phyloP scores from a whole-genome alignment of 2,113 vertebrate species.

The Pimephales promelas region DNA sequence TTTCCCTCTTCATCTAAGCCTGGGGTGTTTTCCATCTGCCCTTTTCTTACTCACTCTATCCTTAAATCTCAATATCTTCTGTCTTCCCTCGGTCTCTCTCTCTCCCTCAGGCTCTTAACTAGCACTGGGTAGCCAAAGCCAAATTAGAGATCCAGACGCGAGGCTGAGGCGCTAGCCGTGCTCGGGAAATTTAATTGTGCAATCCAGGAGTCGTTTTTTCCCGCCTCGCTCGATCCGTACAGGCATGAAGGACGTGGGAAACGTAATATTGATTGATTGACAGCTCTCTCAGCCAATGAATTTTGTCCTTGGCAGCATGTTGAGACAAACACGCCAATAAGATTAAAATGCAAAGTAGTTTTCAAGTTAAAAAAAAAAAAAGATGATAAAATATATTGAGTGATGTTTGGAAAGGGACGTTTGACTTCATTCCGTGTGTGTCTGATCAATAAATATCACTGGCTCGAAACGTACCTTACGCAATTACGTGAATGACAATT shows the following conservation, averaged over 20 bases:
- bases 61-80: constrained; percentile 22
- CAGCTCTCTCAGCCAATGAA: constrained; percentile 64
- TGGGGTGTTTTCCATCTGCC: constrained; percentile 46
- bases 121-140: constrained; percentile 28
- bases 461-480: constrained; percentile 33
- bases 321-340: constrained; percentile 66
- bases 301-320: constrained; percentile 59
- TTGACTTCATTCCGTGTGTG: constrained; percentile 45
- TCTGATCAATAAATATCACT: constrained; percentile 46
- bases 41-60: constrained; percentile 30
- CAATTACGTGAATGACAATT: constrained; percentile 21
- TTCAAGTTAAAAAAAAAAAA: constrained; percentile 59
- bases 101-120: constrained; percentile 20
- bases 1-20: constrained; percentile 40
- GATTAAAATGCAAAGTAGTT: constrained; percentile 73
- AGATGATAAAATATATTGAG: constrained; percentile 63
- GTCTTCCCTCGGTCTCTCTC: background rate
- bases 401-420: constrained; percentile 14
- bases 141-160: constrained; percentile 16
- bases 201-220: constrained; percentile 55
- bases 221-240: constrained; percentile 25
- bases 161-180: constrained; percentile 51
- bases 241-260: constrained; percentile 70
- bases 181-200: constrained; percentile 60
- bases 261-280: constrained; percentile 77